A percentile compares a stretch with the other conserved stretches of the same genome.
These are phyloP conservation scores for Drosophila kuntzei DNA, from an alignment of 2,888 invertebrate species.

Conservation along the genomic window DNA sequence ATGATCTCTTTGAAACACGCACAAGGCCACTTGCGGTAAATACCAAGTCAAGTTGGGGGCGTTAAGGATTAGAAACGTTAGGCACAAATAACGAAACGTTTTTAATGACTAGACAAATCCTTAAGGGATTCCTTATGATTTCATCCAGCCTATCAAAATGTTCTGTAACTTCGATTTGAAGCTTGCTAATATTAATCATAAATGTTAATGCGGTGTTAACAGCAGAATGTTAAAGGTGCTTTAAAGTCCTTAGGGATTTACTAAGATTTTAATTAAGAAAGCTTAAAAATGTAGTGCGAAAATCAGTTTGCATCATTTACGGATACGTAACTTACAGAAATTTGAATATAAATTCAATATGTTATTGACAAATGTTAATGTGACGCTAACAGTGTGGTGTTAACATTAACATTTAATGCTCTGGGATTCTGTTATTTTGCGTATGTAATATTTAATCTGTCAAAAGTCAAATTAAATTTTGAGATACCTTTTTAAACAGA, in stretches of 20 bases:
- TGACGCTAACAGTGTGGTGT: background rate
- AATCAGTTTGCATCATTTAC: background rate
- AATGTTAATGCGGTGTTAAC: slow-evolving; percentile 8
- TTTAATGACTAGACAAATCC: slow-evolving; percentile 34
- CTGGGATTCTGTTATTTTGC: background rate
- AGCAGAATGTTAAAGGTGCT: background rate
- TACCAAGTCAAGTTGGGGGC: slow-evolving; percentile 23
- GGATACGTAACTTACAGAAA: background rate
- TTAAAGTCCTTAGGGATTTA: background rate
- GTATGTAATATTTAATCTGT: background rate
- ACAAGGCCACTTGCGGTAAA: slow-evolving; percentile 37
- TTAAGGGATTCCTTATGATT: slow-evolving; percentile 7
- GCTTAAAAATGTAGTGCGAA: background rate
- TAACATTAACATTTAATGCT: background rate
- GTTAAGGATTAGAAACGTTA: slow-evolving; percentile 25
- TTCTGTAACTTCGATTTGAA: slow-evolving; percentile 21
- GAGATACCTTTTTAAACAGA: no score
- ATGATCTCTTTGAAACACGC: slow-evolving; percentile 39
- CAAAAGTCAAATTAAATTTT: no score
- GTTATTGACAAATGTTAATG: background rate
- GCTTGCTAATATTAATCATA: slow-evolving; percentile 8
- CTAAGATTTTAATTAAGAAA: background rate
- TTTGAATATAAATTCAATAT: background rate
- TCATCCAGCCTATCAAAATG: slow-evolving; percentile 17
- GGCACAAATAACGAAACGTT: slow-evolving; percentile 29